Base-by-base conservation (phyloP, 2,113 vertebrate genomes). In the Hiodon tergisus region DNA sequence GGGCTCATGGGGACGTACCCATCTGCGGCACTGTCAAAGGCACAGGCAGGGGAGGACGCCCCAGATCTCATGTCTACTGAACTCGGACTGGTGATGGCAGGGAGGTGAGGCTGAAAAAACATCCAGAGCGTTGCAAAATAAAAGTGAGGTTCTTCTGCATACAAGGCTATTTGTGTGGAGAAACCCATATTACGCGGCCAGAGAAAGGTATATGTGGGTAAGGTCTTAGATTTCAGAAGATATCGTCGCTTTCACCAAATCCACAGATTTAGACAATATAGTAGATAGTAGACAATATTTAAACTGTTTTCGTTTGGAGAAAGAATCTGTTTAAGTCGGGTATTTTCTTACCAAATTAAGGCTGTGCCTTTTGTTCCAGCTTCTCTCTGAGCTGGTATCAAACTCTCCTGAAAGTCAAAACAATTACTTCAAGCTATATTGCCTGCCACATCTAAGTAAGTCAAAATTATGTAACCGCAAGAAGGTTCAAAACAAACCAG, bases 1-100 rank as follows among this genome's bases (percentile, higher is more conserved):
- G 94, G 95, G 75, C 90, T 96, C 97, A 98, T 98, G 55, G 95
- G 95, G 78, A 98, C 93, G 88, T 99, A 98, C 31, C 93, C 94
- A 0, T 98, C 94, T 0, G 86, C 81, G 8, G 89, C 90, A 53
- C 71, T 70, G 17, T 88, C 78, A 0, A 87, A 50, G 75, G 75
- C 16, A 0, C 85, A 76, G 0, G 85, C 63, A 0, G 90, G 84
- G 0, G 91, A 82, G 1, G 91, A 91, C 3, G 84, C 78, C 73
- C 84, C 88, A 72, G 92, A 91, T 6, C 83, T 89, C 97, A 98
- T 98, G 77, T 82, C 79, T 0, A 77, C 70, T 0, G 78, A 63
- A 0, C 78, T 76, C 0, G 88, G 85, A 81, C 82, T 87, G 53
- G 81, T 81, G 0, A 86, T 81, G 7, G 87, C 88, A 75, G 89